Evolutionary conservation across 2,888 invertebrate genomes (phyloP).

Genomic region (Hybos culiciformis): DNA sequence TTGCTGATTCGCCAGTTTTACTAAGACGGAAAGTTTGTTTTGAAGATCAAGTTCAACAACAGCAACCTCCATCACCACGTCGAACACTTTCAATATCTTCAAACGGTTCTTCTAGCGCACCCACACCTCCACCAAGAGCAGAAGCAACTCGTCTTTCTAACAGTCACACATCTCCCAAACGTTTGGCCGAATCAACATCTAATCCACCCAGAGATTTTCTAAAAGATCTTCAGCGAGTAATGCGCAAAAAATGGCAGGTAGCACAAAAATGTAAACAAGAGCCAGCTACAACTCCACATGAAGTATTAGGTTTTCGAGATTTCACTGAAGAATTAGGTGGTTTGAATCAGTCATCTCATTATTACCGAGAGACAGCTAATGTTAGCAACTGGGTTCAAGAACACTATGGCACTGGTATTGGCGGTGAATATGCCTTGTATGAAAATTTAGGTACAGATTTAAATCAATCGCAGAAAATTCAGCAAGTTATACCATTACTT

Average conservation of each 20-base stretch:
- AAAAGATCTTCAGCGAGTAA: constrained; percentile 78
- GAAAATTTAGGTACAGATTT: constrained; percentile 51
- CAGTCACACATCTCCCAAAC: constrained; percentile 61
- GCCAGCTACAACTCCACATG: constrained; percentile 77
- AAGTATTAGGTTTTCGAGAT: constrained; percentile 79
- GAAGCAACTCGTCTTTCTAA: constrained; percentile 60
- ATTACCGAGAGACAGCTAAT: constrained; percentile 45
- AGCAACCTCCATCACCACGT: constrained; percentile 22
- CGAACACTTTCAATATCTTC: constrained; percentile 22
- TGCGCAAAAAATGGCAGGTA: constrained; percentile 88
- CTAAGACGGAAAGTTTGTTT: constrained; percentile 36
- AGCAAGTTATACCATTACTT: constrained; percentile 25
- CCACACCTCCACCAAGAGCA: constrained; percentile 61
- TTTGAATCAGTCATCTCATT: constrained; percentile 31
- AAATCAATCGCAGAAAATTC: constrained; percentile 11
- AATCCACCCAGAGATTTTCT: constrained; percentile 72
- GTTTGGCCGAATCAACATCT: constrained; percentile 54
- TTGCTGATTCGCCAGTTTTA: constrained; percentile 35
- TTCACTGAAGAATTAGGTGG: constrained; percentile 45
- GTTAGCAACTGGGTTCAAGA: constrained; percentile 84
- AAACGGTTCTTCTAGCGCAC: constrained; percentile 24
- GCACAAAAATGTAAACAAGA: constrained; percentile 85
- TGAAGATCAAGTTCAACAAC: constrained; percentile 26
- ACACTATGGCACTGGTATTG: constrained; percentile 51
- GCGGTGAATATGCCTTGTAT: constrained; percentile 39